These are phyloP conservation scores for Phalloptychus januarius DNA, from an alignment of 2,797 vertebrate genomes.

Conservation along the genomic window DNA sequence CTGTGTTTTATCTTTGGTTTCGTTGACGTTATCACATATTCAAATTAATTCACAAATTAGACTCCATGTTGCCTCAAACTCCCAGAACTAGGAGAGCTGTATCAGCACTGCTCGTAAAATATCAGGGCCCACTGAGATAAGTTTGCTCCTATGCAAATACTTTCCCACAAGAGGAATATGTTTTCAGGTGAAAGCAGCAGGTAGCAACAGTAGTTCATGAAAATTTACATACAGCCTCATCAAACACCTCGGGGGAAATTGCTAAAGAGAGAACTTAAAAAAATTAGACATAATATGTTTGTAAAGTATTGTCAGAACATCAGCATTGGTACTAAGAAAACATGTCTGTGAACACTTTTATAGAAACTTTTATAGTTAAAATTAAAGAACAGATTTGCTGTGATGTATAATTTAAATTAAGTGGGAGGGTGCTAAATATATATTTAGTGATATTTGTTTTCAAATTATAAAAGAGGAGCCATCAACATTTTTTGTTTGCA, in stretches of 20 bases:
- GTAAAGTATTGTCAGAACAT: neutral
- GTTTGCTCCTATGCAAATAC: conserved; percentile 67
- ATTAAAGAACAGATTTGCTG: neutral
- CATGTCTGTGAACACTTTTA: neutral
- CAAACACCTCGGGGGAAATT: conserved; percentile 4
- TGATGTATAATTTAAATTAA: neutral
- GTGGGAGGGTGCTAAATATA: neutral
- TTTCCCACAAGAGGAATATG: conserved; percentile 19
- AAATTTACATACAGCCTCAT: conserved; percentile 51
- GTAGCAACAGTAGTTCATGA: conserved; percentile 6
- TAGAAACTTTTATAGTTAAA: neutral
- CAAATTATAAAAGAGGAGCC: neutral
- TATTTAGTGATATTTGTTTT: neutral
- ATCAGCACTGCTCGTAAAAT: conserved; percentile 30
- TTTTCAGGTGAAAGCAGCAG: conserved; percentile 28
- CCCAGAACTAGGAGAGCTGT: conserved; percentile 5
- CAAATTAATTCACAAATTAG: conserved; percentile 5
- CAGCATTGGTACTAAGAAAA: neutral
- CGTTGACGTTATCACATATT: conserved; percentile 16
- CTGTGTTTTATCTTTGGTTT: neutral
- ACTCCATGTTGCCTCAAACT: neutral
- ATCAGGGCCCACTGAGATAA: conserved; percentile 50
- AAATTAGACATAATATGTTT: neutral
- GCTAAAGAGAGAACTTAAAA: conserved; percentile 5
- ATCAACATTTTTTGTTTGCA: neutral